Base-by-base conservation (phyloP, 2,797 vertebrate genomes). In the Leuciscus waleckii region DNA sequence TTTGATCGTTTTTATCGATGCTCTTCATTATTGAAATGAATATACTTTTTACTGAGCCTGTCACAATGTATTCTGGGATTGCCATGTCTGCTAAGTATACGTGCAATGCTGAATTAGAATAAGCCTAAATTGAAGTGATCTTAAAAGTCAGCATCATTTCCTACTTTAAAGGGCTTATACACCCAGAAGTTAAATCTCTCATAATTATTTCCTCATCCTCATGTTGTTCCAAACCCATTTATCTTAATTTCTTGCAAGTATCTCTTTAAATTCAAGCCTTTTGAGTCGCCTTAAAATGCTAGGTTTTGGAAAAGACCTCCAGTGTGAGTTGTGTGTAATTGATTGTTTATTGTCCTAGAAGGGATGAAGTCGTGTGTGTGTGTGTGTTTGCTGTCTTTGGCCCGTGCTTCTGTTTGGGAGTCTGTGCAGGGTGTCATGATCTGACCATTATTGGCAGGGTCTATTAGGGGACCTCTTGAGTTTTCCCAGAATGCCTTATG, bases 401-500 rank as follows among this genome's bases (percentile, higher is more conserved):
- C 26, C 58, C 11, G 1, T 78, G 51, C 26, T 43, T 69, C 26
- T 71, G 35, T 49, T 63, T 21, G 39, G 8, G 16, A 79, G 58
- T 79, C 51, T 65, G 58, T 79, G 77, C 56, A 32, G 58, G 39
- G 77, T 79, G 77, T 65, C 58, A 65, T 79, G 58, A 79, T 79
- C 77, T 65, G 77, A 37, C 9, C 10, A 43, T 81, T 69, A 56
- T 81, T 43, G 61, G 65, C 61, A 58, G 37, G 56, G 43, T 67
- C 26, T 51, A 13, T 68, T 77, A 69, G n/a, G n/a, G 51, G 29
- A 56, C 35, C 75, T 71, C 51, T 85, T 37, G 65, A 85, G 67
- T 46, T 85, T 79, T 79, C 54, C 75, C 83, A 79, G 46, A 70
- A 79, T 71, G 67, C 75, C 37, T 61, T 61, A 61, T 78, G 63